Base-by-base conservation (phyloP, 2,113 vertebrate species). In the Tachycineta bicolor region DNA sequence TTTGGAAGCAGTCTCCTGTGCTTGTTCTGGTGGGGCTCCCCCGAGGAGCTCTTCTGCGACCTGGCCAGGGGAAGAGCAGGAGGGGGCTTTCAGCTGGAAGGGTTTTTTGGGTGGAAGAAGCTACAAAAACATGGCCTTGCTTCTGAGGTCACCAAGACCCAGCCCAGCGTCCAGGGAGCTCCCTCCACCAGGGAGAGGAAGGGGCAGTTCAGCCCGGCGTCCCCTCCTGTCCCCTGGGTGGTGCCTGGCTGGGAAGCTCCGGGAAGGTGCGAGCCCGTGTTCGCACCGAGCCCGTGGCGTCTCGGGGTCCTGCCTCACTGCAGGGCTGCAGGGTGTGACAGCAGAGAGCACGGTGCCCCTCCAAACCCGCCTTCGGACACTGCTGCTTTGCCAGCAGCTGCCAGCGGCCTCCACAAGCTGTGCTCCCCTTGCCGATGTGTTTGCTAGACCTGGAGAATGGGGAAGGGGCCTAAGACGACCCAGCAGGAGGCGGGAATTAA, bases 261-360 rank as follows among this genome's bases (percentile, higher is more conserved):
- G 28, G 68, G 41, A 83, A 67, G n/a, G 59, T 65, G 55, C 0
- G 1, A 94, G 33, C 4, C 3, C 12, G 39, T 6, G 33, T 71
- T 68, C 6, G 1, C 6, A 0, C 59, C 5, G 29, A 59, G n/a
- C 47, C 44, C 7, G 7, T 21, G 63, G 44, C 22, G 1, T 5
- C 31, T 26, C 10, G 0, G 1, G 41, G 33, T 41, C 53, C 79
- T 68, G 69, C 29, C 5, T 8, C 41, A 2, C 37, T 26, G 52
- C n/a, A 5, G 2, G 18, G 24, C 80, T 69, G 37, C 4, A 6
- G 58, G 29, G 17, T 37, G 77, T 12, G 17, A 67, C 17, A 59
- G 46, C 4, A 5, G 67, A 24, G 50, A 65, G 41, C 65, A 39
- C 24, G 4, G 34, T 11, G n/a, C 31, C 43, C 20, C 52, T 85